phyloP scores from a whole-genome alignment of 2,113 vertebrate genomes.

The Eudyptes chrysolophus region DNA sequence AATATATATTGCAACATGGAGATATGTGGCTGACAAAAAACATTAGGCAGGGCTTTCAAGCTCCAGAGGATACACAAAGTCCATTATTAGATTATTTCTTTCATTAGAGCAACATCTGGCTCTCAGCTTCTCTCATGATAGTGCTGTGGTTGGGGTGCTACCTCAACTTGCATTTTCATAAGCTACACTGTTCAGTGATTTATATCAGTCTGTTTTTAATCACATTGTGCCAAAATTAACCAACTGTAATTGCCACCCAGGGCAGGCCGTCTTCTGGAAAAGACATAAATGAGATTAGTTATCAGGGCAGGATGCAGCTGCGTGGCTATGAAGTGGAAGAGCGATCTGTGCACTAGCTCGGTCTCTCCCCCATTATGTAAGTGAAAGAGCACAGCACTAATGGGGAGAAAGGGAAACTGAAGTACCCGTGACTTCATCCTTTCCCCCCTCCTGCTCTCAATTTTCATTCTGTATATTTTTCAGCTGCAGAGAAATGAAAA shows the following conservation, averaged over 20 bases:
- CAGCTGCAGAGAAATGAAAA: slow-evolving; percentile 12
- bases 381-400: not conserved
- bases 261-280: not conserved
- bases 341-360: not conserved
- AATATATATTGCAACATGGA: not conserved
- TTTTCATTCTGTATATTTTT: not conserved
- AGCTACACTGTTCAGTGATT: slow-evolving; percentile 28
- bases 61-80: not conserved
- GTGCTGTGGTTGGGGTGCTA: not conserved
- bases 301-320: slow-evolving; percentile 10
- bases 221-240: slow-evolving; percentile 41
- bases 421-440: not conserved
- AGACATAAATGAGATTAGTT: slow-evolving; percentile 21
- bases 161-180: slow-evolving; percentile 46
- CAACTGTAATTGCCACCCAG: slow-evolving; percentile 18
- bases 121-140: slow-evolving; percentile 20
- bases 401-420: not conserved
- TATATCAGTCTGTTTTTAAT: slow-evolving; percentile 56
- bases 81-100: slow-evolving; percentile 4
- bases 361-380: not conserved
- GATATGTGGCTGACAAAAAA: not conserved
- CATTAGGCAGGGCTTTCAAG: not conserved
- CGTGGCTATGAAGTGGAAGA: not conserved
- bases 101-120: slow-evolving; percentile 43
- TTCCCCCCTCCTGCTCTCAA: not conserved